Evolutionary conservation across 2,113 vertebrate genomes (phyloP).

Genomic region (Seriola rivoliana): DNA sequence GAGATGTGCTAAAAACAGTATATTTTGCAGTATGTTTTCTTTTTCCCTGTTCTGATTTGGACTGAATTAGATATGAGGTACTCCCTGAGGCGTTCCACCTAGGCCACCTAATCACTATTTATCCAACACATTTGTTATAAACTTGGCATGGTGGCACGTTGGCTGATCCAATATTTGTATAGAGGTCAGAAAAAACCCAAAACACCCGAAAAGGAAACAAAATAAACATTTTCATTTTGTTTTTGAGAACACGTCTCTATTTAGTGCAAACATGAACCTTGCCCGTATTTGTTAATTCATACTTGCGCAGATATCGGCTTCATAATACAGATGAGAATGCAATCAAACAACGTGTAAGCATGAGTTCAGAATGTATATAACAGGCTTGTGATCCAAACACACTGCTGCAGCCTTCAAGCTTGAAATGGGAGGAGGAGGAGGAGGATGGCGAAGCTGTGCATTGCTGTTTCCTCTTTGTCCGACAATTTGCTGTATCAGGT

Average conservation of each 20-base stretch:
- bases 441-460: not conserved
- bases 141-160: not conserved
- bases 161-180: not conserved
- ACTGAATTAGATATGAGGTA: not conserved
- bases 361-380: not conserved
- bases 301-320: not conserved
- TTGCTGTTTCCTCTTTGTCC: conserved; percentile 14
- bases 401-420: not conserved
- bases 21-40: not conserved
- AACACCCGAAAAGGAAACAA: not conserved
- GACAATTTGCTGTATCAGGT: conserved; percentile 29
- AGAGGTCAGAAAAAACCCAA: not conserved
- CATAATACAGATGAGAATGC: not conserved
- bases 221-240: not conserved
- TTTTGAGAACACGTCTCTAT: not conserved
- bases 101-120: conserved; percentile 2
- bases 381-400: not conserved
- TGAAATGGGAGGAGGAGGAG: not conserved
- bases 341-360: not conserved
- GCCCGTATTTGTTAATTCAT: not conserved
- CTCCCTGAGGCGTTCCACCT: not conserved
- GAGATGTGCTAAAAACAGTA: not conserved
- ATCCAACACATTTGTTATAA: conserved; percentile 26
- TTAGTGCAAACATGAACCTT: not conserved
- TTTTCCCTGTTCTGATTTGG: not conserved